These are phyloP conservation scores for Trissonchulus latispiculum DNA, from an alignment of 2,888 invertebrate species.

Conservation along the genomic window DNA sequence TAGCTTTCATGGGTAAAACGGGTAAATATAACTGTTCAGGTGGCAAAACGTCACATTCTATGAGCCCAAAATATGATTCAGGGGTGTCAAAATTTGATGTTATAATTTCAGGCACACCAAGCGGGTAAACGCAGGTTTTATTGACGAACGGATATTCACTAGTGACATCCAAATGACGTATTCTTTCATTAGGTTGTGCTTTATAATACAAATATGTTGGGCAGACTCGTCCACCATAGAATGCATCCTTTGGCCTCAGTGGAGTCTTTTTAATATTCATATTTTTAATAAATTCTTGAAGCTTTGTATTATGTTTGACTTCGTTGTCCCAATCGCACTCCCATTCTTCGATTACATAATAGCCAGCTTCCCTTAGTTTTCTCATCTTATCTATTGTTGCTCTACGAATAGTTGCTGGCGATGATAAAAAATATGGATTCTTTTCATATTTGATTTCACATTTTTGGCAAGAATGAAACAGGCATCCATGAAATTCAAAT, in stretches of 20 bases:
- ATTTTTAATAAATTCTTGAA: neutral
- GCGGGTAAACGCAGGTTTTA: slow-evolving; percentile 32
- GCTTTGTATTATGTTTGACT: neutral
- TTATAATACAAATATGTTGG: slow-evolving; percentile 32
- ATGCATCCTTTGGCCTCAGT: slow-evolving; percentile 23
- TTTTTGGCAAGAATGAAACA: slow-evolving; percentile 29
- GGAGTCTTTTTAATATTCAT: neutral
- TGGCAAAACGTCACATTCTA: slow-evolving; percentile 34
- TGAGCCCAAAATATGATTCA: slow-evolving; percentile 27
- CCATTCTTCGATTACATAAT: slow-evolving; percentile 29
- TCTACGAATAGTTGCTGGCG: neutral
- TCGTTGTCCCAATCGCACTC: slow-evolving; percentile 28
- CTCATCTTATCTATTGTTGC: neutral
- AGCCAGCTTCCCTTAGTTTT: slow-evolving; percentile 21
- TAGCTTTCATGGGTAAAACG: slow-evolving; percentile 32
- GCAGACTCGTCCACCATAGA: slow-evolving; percentile 34
- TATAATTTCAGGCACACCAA: slow-evolving; percentile 20
- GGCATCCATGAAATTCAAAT: slow-evolving; percentile 31
- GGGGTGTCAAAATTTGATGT: slow-evolving; percentile 15
- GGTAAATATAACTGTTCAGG: slow-evolving; percentile 34
- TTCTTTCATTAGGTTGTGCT: slow-evolving; percentile 26
- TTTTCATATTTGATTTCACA: neutral
- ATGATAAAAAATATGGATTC: neutral
- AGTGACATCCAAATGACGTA: slow-evolving; percentile 33
- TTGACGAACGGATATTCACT: slow-evolving; percentile 35